Conservation (phyloP, 2,113 vertebrate species). For the Coracopsis vasa region DNA sequence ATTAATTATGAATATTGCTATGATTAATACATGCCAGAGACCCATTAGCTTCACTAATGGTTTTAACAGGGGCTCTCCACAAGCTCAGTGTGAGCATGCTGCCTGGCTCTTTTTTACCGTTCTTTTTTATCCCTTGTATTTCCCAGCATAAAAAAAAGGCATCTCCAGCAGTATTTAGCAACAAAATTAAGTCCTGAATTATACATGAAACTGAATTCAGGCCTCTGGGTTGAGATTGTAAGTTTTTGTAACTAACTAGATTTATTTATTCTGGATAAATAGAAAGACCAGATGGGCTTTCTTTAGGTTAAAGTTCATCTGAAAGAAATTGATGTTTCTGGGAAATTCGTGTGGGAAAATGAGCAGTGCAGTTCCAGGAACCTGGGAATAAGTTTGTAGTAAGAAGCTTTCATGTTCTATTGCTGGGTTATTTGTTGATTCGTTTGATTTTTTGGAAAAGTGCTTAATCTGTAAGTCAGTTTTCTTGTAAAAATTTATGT, state of each 20-base stretch:
- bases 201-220: background rate
- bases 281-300: background rate
- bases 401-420: background rate
- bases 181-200: background rate
- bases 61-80: background rate
- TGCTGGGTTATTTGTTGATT: background rate
- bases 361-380: background rate
- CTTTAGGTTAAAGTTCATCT: slow-evolving; percentile 37
- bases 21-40: slow-evolving; percentile 1
- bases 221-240: background rate
- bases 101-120: background rate
- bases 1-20: background rate
- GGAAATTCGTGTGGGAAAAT: slow-evolving; percentile 29
- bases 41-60: background rate
- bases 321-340: background rate
- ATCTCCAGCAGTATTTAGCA: background rate
- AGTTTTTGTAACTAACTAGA: background rate
- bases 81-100: background rate
- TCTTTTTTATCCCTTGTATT: background rate
- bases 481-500: background rate
- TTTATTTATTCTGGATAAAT: slow-evolving; percentile 1
- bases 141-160: background rate
- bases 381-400: background rate
- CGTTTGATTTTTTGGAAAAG: background rate
- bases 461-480: background rate